Evolutionary conservation across 2,113 vertebrate species (phyloP).

Genomic region (Eurypyga helias): DNA sequence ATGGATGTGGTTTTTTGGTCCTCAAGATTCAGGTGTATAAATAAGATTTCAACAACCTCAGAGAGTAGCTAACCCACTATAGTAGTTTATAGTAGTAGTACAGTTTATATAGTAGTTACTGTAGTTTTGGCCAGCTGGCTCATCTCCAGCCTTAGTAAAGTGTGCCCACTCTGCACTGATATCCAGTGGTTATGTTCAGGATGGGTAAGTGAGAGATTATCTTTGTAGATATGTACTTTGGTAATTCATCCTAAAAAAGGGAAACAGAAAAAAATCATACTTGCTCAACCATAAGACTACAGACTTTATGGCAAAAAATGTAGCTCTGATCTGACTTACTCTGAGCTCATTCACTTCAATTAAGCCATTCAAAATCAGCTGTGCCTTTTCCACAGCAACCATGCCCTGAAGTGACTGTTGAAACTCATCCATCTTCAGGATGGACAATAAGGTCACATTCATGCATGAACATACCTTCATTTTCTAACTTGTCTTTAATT

Average conservation of each 20-base stretch:
- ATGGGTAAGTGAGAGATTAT: neutral
- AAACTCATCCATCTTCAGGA: neutral
- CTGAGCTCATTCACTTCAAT: neutral
- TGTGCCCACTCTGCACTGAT: rapidly evolving
- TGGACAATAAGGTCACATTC: neutral
- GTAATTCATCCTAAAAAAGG: neutral
- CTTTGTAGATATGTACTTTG: neutral
- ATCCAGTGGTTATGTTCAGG: neutral
- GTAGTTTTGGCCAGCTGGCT: neutral
- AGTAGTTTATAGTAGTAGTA: too few relatives aligned
- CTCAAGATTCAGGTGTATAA: neutral
- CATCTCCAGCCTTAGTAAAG: neutral
- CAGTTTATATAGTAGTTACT: too few relatives aligned
- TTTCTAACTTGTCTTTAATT: neutral
- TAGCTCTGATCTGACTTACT: neutral
- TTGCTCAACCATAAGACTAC: rapidly evolving
- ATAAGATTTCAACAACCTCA: neutral
- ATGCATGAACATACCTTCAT: neutral
- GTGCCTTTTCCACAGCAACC: neutral
- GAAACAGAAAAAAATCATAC: neutral
- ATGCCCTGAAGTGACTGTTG: neutral
- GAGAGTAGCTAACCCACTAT: neutral
- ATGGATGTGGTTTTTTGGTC: neutral
- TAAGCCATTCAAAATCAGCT: neutral
- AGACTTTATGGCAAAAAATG: neutral